A percentile compares a stretch with the other conserved stretches of the same genome.
phyloP scores from a whole-genome alignment of 2,113 vertebrate genomes.

The Tragelaphus imberbis region DNA sequence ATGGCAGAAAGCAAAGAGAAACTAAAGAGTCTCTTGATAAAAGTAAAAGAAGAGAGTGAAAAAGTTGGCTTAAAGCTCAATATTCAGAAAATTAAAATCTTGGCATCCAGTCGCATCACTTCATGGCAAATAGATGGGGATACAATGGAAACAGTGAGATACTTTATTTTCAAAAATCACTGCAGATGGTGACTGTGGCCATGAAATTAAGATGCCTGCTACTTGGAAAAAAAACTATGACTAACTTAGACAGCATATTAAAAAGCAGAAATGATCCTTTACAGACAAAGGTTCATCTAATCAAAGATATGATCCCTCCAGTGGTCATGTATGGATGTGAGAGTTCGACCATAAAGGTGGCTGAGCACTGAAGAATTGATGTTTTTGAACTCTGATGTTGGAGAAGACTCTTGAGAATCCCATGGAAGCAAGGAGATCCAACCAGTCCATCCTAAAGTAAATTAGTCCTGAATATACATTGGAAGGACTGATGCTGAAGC shows the following conservation, averaged over 20 bases:
- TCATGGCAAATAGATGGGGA: neutral
- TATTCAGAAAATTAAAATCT: neutral
- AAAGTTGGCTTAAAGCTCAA: neutral
- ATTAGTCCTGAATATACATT: neutral
- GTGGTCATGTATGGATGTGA: neutral
- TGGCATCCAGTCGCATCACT: neutral
- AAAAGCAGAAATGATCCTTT: neutral
- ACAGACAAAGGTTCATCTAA: neutral
- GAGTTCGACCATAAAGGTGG: neutral
- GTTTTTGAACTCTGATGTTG: neutral
- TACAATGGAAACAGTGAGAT: neutral
- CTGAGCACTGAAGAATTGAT: neutral
- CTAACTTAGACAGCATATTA: neutral
- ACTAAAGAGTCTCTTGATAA: neutral
- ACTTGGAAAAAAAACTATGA: neutral
- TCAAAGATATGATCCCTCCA: neutral
- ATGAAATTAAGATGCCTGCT: neutral
- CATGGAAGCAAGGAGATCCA: neutral
- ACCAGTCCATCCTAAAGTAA: neutral
- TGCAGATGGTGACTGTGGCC: neutral
- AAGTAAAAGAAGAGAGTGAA: neutral
- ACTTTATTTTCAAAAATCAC: neutral
- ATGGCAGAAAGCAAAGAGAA: neutral
- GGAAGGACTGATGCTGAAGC: neutral
- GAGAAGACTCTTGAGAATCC: neutral